Evolutionary conservation across 2,888 invertebrate genomes (phyloP).

Genomic region (Drosophila atroscutellata): DNA sequence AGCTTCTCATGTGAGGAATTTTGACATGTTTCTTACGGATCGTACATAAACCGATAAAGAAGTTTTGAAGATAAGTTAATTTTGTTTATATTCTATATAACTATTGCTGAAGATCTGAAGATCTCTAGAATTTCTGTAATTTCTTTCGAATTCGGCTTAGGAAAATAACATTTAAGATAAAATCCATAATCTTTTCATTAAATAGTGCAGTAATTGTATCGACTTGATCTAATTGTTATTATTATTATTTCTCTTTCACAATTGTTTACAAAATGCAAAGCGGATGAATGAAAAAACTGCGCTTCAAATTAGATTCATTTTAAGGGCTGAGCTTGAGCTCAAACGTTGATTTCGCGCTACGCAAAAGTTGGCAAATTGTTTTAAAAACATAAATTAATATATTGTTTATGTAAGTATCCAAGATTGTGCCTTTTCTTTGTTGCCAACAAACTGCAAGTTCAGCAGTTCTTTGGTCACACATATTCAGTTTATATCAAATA

Average conservation of each 20-base stretch:
- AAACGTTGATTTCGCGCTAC: not conserved
- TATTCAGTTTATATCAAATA: not conserved
- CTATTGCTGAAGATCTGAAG: too few relatives aligned
- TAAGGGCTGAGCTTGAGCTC: conserved; percentile 2
- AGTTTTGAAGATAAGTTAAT: too few relatives aligned
- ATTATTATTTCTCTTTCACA: not conserved
- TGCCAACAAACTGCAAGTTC: not conserved
- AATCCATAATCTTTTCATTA: not conserved
- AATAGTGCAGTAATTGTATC: not conserved
- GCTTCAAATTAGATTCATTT: conserved; percentile 12
- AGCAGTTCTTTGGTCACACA: not conserved
- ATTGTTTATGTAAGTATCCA: not conserved
- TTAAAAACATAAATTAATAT: conserved; percentile 5
- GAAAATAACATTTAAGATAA: too few relatives aligned
- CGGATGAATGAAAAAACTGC: not conserved
- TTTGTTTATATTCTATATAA: too few relatives aligned
- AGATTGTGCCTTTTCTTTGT: too few relatives aligned
- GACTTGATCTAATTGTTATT: not conserved
- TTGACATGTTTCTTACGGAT: too few relatives aligned
- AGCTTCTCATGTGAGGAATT: too few relatives aligned
- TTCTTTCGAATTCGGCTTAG: not conserved
- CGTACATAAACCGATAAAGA: too few relatives aligned
- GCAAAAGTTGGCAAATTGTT: not conserved
- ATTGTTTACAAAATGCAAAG: not conserved
- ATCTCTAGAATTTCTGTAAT: too few relatives aligned